These are phyloP conservation scores for Eledona agricola DNA, from an alignment of 2,888 invertebrate genomes.

Conservation along the genomic window DNA sequence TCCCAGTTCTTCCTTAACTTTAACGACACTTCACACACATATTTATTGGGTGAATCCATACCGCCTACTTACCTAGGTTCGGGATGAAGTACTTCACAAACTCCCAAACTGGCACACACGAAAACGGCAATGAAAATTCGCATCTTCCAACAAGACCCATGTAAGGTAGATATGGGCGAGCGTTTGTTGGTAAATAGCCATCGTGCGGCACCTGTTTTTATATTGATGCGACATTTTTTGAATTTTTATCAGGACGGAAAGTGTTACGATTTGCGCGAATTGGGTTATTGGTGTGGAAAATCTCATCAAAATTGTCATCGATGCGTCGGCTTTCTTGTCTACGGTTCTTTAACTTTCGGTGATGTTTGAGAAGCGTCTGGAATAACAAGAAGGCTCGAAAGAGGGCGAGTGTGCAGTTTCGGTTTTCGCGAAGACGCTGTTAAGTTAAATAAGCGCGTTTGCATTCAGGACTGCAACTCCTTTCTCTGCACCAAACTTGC, in stretches of 20 bases:
- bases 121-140: constrained; percentile 10
- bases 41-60: background rate
- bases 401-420: constrained; percentile 3
- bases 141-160: constrained; percentile 15
- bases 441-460: no score
- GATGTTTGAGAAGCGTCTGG: constrained; percentile 26
- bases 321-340: constrained; percentile 18
- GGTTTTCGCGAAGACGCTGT: background rate
- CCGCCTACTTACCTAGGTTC: constrained; percentile 24
- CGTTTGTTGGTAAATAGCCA: constrained; percentile 7
- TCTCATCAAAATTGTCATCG: constrained; percentile 42
- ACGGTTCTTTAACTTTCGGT: constrained; percentile 22
- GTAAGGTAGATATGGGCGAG: background rate
- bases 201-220: constrained; percentile 21
- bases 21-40: constrained; percentile 37
- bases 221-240: constrained; percentile 32
- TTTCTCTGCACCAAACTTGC: no score
- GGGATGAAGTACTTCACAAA: constrained; percentile 13
- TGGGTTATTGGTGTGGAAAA: constrained; percentile 40
- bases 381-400: constrained; percentile 25
- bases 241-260: constrained; percentile 40
- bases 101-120: constrained; percentile 3
- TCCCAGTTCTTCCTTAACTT: constrained; percentile 42
- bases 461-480: no score
- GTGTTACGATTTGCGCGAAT: constrained; percentile 37